These are phyloP conservation scores for Eucera pruinosa DNA, from an alignment of 2,888 invertebrate species.

Conservation along the genomic window DNA sequence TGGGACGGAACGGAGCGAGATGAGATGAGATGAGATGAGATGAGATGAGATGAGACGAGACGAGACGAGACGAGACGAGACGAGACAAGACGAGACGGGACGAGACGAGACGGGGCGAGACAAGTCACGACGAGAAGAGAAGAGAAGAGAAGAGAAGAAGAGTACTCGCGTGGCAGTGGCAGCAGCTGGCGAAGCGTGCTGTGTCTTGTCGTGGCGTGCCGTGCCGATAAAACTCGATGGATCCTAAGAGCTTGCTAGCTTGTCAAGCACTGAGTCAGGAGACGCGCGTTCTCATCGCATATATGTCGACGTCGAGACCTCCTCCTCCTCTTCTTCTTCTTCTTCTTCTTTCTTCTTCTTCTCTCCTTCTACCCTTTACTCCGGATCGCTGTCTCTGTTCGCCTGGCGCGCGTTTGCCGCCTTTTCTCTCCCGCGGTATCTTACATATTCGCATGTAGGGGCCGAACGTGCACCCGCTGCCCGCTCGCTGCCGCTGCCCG, in stretches of 20 bases:
- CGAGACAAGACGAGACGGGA: too few species aligned
- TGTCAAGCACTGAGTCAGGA: conserved; percentile 84
- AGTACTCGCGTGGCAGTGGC: conserved; percentile 60
- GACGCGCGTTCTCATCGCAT: conserved; percentile 83
- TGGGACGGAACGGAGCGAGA: too few species aligned
- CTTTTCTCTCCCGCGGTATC: conserved; percentile 71
- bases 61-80: too few species aligned
- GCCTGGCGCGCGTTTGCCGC: conserved; percentile 29
- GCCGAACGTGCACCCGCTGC: conserved; percentile 67
- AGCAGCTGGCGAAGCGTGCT: conserved; percentile 50
- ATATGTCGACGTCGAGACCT: conserved; percentile 81
- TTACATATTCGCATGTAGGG: conserved; percentile 77
- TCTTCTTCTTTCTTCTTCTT: conserved; percentile 58
- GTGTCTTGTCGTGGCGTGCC: conserved; percentile 20
- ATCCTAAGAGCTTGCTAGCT: conserved; percentile 83
- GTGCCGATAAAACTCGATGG: conserved; percentile 69
- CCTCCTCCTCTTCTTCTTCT: conserved; percentile 74
- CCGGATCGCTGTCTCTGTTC: conserved; percentile 42
- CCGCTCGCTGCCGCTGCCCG: conserved; percentile 49
- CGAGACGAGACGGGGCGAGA: too few species aligned
- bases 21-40: too few species aligned
- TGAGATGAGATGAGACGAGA: too few species aligned
- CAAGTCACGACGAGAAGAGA: conserved; percentile 25
- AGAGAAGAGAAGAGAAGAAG: conserved; percentile 40
- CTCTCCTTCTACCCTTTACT: conserved; percentile 46